A percentile compares a stretch with the other conserved stretches of the same genome.
Evolutionary conservation across 2,888 invertebrate genomes (phyloP).

Genomic region (Nephrotoma appendiculata): DNA sequence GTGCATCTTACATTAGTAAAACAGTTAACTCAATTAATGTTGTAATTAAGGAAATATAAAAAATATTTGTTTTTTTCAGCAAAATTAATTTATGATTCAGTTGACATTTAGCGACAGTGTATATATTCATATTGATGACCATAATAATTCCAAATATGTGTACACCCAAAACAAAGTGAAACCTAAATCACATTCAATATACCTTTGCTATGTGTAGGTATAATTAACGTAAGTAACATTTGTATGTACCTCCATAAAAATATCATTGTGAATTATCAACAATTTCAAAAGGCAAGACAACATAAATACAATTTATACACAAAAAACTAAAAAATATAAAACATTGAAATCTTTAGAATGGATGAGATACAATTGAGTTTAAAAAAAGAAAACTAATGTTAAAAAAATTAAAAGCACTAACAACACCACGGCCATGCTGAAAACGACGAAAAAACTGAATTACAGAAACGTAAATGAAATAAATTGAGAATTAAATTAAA

Average conservation of each 20-base stretch:
- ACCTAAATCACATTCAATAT: not conserved
- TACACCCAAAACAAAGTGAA: too few relatives aligned
- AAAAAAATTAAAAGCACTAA: not conserved
- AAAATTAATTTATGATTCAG: too few relatives aligned
- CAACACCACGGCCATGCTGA: not conserved
- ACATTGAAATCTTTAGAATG: not conserved
- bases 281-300: not conserved
- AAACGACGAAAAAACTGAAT: not conserved
- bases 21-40: too few relatives aligned
- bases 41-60: too few relatives aligned
- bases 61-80: too few relatives aligned
- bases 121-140: too few relatives aligned
- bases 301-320: not conserved
- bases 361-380: not conserved
- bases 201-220: not conserved
- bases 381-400: not conserved
- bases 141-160: too few relatives aligned
- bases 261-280: not conserved
- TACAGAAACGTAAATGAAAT: not conserved
- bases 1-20: too few relatives aligned
- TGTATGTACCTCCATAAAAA: not conserved
- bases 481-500: not conserved
- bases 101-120: too few relatives aligned
- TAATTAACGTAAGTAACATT: not conserved
- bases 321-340: not conserved